Evolutionary conservation across 2,888 invertebrate genomes (phyloP), one percentile per base, ranked within the genome.

Genomic region (Drosophila rubida): DNA sequence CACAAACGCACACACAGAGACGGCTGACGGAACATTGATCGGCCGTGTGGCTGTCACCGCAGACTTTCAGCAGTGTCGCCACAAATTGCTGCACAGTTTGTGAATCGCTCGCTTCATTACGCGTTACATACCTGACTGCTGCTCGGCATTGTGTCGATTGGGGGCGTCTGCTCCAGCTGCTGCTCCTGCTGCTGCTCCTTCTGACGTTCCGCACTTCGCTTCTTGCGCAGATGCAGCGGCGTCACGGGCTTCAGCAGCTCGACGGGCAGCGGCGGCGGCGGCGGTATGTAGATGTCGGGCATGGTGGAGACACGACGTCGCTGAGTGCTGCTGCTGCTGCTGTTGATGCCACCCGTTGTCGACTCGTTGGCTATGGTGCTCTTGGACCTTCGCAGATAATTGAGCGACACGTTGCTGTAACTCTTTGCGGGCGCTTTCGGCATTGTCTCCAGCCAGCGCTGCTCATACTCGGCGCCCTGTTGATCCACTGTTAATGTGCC

Each of bases 211-310:
- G 54, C 51, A 74, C 82, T 82, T 3, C 83, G 86, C 8, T 82
- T 82, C 69, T 85, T 85, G 16, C 79, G 76, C 55, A 84, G 57
- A 46, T 77, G 80, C 25, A 87, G 53, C 2, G 84, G 84, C 4
- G 84, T 87, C 0, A 65, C 67, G 0, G 87, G 88, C 9, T 55
- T 76, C 2, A 88, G 58, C 2, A 87, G 75, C 6, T 88, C 81
- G 7, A 75, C 59, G 2, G 90, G 87, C 55, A 90, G 39, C 3
- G 88, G 78, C 2, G 89, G 89, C 1, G 90, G 89, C 4, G 88
- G 77, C 37, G 88, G 77, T 85, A 90, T 90, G 67, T 87, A 67
- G 60, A 88, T 66, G 32, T 75, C 63, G 35, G 87, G 80, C 75
- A 79, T 73, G 19, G 88, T 84, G 42, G 87, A 85, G 22, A 75